Percentiles rank a stretch among this genome's conserved stretches.
Evolutionary conservation across 2,888 invertebrate species (phyloP).

Genomic region (Andrena trimmerana): DNA sequence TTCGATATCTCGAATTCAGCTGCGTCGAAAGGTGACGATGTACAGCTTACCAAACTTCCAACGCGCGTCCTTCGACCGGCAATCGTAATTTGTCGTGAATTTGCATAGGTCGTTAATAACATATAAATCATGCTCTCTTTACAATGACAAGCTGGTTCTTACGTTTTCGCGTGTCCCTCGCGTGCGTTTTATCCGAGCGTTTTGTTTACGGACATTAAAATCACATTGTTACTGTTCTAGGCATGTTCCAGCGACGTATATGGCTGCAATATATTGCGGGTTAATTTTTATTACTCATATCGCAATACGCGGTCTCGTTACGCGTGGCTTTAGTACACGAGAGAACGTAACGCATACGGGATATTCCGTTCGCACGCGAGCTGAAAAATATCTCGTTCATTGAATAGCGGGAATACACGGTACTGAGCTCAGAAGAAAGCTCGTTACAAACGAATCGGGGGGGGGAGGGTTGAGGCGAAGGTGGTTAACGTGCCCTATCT

Average conservation of each 20-base stretch:
- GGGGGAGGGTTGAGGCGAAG: constrained; percentile 14
- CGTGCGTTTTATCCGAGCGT: constrained; percentile 1
- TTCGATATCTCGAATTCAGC: constrained; percentile 36
- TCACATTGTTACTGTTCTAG: constrained; percentile 6
- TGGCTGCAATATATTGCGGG: neutral
- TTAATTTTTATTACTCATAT: constrained; percentile 45
- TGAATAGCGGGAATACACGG: constrained; percentile 5
- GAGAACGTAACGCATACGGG: neutral
- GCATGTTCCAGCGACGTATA: neutral
- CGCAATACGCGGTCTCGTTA: constrained; percentile 20
- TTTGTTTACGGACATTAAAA: constrained; percentile 32
- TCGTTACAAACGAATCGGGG: constrained; percentile 46
- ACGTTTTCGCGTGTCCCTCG: neutral
- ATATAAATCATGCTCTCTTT: neutral
- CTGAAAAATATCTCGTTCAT: constrained; percentile 17
- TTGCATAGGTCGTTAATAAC: constrained; percentile 26
- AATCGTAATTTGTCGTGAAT: constrained; percentile 9
- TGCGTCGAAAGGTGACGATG: constrained; percentile 38
- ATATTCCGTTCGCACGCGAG: constrained; percentile 44
- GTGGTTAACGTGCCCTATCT: constrained; percentile 44
- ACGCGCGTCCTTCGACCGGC: too few species aligned
- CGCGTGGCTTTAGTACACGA: constrained; percentile 7
- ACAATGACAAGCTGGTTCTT: constrained; percentile 2
- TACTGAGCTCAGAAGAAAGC: constrained; percentile 18
- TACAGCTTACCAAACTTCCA: neutral